These are phyloP conservation scores for Myoxocephalus aenaeus DNA, from an alignment of 2,797 vertebrate genomes.

Conservation along the genomic window DNA sequence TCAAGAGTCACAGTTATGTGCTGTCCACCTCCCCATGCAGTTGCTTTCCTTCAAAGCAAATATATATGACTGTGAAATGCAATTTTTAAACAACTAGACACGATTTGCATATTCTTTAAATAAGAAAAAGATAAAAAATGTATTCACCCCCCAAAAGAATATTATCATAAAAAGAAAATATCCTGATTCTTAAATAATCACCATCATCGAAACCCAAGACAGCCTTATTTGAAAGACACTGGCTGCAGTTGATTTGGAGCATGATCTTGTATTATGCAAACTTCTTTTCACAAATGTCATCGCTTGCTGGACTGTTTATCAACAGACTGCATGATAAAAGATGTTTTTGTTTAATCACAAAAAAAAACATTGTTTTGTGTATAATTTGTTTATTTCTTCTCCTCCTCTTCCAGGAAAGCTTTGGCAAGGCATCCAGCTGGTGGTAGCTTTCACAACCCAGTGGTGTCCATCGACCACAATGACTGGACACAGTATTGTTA, in stretches of 20 bases:
- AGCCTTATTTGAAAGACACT: background rate
- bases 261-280: background rate
- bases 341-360: too few relatives aligned
- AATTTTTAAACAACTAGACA: background rate
- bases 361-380: background rate
- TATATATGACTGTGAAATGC: background rate
- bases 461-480: background rate
- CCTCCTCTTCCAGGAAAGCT: background rate
- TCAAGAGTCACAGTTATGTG: background rate
- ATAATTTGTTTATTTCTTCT: background rate
- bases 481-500: background rate
- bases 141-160: too few relatives aligned
- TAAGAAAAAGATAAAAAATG: too few relatives aligned
- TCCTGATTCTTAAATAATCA: background rate
- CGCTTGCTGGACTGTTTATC: background rate
- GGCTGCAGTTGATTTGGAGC: too few relatives aligned
- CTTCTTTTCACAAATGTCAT: background rate
- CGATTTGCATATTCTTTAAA: background rate
- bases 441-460: background rate
- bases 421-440: background rate
- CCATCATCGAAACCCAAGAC: background rate
- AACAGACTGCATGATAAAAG: background rate
- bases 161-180: background rate
- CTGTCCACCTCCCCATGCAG: too few relatives aligned
- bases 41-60: background rate